A percentile compares a stretch with the other conserved stretches of the same genome.
These are phyloP conservation scores for Dysidea cf. avara DNA, from an alignment of 37 sponge, comb jelly and placozoan species.

Conservation along the genomic window DNA sequence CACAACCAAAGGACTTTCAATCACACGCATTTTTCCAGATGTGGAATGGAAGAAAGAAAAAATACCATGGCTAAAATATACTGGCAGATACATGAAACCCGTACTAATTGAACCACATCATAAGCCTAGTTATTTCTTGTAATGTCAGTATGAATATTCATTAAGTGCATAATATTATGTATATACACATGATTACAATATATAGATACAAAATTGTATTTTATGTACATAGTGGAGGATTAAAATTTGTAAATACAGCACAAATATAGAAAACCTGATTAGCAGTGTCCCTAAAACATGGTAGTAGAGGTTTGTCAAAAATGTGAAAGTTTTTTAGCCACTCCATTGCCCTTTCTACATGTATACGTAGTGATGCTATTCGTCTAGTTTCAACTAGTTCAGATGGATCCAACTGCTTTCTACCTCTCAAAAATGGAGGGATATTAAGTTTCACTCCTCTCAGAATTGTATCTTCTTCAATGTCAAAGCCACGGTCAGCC, in stretches of 20 bases:
- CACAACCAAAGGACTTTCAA: constrained; percentile 29
- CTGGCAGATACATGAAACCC: constrained; percentile 15
- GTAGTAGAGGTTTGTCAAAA: constrained; percentile 45
- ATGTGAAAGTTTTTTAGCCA: constrained; percentile 14
- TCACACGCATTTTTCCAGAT: constrained; percentile 33
- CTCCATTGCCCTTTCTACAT: constrained; percentile 9
- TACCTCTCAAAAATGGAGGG: constrained; percentile 55
- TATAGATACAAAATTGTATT: too few relatives aligned
- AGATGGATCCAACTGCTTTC: constrained; percentile 42
- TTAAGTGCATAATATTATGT: too few relatives aligned
- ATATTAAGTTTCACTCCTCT: constrained; percentile 51
- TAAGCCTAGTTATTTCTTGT: constrained; percentile 31
- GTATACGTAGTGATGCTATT: constrained; percentile 59
- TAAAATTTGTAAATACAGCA: constrained; percentile 15
- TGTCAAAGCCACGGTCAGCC: constrained; percentile 69
- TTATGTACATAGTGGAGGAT: too few relatives aligned
- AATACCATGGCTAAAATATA: constrained; percentile 32
- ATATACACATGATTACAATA: too few relatives aligned
- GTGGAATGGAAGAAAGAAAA: constrained; percentile 8
- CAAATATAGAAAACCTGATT: constrained; percentile 49
- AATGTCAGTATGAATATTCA: too few relatives aligned
- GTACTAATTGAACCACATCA: too few relatives aligned
- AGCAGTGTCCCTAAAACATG: constrained; percentile 22
- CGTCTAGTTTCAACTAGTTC: constrained; percentile 47
- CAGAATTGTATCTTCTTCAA: constrained; percentile 41